Base-by-base conservation (phyloP, 2,888 invertebrate genomes). In the Eilema griseolum region DNA sequence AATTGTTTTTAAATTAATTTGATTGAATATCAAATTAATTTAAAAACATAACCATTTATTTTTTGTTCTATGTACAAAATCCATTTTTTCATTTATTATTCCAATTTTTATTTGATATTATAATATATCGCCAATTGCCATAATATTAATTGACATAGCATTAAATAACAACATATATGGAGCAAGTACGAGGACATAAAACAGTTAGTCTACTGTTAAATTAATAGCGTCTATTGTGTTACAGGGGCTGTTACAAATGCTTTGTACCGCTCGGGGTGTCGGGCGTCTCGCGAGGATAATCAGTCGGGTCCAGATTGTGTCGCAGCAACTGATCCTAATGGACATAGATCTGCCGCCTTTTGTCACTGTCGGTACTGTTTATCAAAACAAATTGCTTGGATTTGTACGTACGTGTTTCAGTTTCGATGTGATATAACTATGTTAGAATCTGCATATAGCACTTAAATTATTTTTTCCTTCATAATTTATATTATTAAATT, bases 361-460 rank as follows among this genome's bases (percentile, higher is more conserved):
- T 70, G 67, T 77, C 76, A 76, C 61, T 64, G 72, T 75, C 78
- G 70, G 61, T 64, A 64, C 69, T 68, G 70, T 83, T 79, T 75
- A 81, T 81, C 68, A 81, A 78, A 82, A 85, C 73, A 77, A 83
- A 83, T 83, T 66, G 76, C 67, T 56, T 23, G 74, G 75, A 77
- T 84, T 77, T 83, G 67, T 66, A 60, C 23, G 61, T 61, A 72
- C 16, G 16, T 33, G 33, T 33, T 60, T 26, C 12, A 28, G 31
- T 61, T 72, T 33, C 52, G 65, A 70, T 60, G 66, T 72, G 63
- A 71, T 72, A 74, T 46, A 66, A 73, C 57, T 73, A 23, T 57
- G 28, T 10, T 59, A 24, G 23, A 37, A 78, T 78, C 72, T 78
- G 66, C 63, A 75, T 71, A 57, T 52, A 61, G 66, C 67, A 41